Evolutionary conservation across 2,888 invertebrate species (phyloP).

Genomic region (Scrobipalpa atriplicella): DNA sequence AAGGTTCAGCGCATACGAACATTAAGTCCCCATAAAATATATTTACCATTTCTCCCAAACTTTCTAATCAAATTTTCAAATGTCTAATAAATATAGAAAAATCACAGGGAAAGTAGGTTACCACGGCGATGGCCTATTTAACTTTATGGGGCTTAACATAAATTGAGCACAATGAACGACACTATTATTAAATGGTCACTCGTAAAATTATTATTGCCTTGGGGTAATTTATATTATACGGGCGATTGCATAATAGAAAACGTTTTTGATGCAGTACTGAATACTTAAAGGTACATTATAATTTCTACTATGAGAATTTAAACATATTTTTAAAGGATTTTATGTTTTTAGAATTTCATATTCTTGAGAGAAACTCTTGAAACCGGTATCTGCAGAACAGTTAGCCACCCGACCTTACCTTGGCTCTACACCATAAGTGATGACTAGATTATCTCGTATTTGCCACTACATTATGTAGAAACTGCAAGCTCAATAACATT

Average conservation of each 20-base stretch:
- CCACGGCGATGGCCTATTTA: slow-evolving; percentile 46
- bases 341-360: slow-evolving; percentile 3
- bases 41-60: slow-evolving; percentile 37
- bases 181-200: slow-evolving; percentile 22
- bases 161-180: slow-evolving; percentile 35
- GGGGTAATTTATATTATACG: slow-evolving; percentile 2
- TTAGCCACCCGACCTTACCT: slow-evolving; percentile 5
- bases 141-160: slow-evolving; percentile 39
- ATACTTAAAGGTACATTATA: no score
- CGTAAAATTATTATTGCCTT: slow-evolving; percentile 24
- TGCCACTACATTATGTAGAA: not conserved
- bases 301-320: not conserved
- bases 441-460: slow-evolving; percentile 10
- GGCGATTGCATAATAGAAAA: not conserved
- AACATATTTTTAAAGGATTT: not conserved
- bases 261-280: not conserved
- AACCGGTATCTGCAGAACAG: slow-evolving; percentile 16
- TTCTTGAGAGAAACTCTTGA: not conserved
- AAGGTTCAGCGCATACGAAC: slow-evolving; percentile 36
- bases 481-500: slow-evolving; percentile 1
- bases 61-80: slow-evolving; percentile 45
- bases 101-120: slow-evolving; percentile 64
- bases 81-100: slow-evolving; percentile 39
- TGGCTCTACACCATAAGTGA: not conserved
- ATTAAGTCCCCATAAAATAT: slow-evolving; percentile 43